Evolutionary conservation across 1,140 invertebrate genomes (phyloP).

Genomic region (Ruditapes philippinarum): DNA sequence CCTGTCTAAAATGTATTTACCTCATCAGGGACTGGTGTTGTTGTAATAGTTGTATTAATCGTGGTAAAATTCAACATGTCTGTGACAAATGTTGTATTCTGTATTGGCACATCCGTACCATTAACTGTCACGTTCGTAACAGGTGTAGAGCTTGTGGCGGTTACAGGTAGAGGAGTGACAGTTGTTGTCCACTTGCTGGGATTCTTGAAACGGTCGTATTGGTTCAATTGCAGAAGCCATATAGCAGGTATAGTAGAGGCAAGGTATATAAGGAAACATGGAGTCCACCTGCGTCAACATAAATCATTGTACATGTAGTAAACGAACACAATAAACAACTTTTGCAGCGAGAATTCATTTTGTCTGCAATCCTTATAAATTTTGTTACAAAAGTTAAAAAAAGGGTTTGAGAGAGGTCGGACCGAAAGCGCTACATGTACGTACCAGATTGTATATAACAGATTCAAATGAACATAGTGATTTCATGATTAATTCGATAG

Average conservation of each 20-base stretch:
- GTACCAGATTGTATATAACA: no score
- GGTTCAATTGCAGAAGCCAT: conserved; percentile 78
- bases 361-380: no score
- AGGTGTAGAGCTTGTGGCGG: not conserved
- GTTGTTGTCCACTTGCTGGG: not conserved
- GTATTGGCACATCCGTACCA: not conserved
- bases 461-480: no score
- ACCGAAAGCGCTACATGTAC: no score
- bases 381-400: no score
- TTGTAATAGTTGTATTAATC: not conserved
- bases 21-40: not conserved
- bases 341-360: no score
- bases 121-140: not conserved
- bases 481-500: no score
- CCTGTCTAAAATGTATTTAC: no score
- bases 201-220: conserved; percentile 10
- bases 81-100: not conserved
- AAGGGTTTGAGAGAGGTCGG: no score
- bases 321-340: no score
- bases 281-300: conserved; percentile 79
- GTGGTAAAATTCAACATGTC: not conserved
- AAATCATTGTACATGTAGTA: no score
- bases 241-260: conserved; percentile 73
- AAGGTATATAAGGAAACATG: conserved; percentile 80
- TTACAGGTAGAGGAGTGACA: not conserved